Evolutionary conservation across 2,113 vertebrate species (phyloP), one percentile per base, ranked within the genome.

Genomic region (Clarias macrocephalus): DNA sequence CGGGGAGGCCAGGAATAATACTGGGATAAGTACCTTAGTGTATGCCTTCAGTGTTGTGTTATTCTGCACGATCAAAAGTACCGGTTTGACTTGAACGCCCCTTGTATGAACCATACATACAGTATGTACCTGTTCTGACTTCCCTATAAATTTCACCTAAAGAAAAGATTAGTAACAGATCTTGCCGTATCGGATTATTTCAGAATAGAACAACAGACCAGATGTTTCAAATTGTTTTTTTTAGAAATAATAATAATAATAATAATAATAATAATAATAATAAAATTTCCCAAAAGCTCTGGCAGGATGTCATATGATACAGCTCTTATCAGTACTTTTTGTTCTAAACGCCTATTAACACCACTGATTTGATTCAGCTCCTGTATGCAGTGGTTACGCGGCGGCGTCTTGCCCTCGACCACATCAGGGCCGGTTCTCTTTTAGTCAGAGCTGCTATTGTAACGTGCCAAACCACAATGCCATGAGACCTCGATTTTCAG

Each of bases 401-500:
- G 21, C 75, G 28, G 33, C 5, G 19, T 85, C 75, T 63, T 54
- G 75, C 11, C 21, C 21, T 68, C 1, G 79, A 86, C 73, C 73
- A 66, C 75, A 85, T 25, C 56, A 59, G n/a, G n/a, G 48, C 48
- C n/a, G 21, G 28, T 75, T 76, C 86, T 76, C 59, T 56, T 10
- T 66, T 28, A 48, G 48, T 52, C 70, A 66, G 60, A 5, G 60
- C 85, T 72, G 85, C 63, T 81, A 65, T 54, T 28, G 30, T 33
- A 52, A 72, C 25, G 21, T 42, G 54, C 66, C 83, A 65, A 65
- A 82, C 79, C 54, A 25, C 86, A 56, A 3, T 25, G 60, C 42
- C 42, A 25, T 66, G 66, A 73, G 63, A 81, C 33, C 57, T 68
- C 5, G 68, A 37, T 48, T 54, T 82, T 52, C 33, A 79, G 52